phyloP scores from a whole-genome alignment of 2,797 vertebrate species.

The Scomberomorus guttatus region DNA sequence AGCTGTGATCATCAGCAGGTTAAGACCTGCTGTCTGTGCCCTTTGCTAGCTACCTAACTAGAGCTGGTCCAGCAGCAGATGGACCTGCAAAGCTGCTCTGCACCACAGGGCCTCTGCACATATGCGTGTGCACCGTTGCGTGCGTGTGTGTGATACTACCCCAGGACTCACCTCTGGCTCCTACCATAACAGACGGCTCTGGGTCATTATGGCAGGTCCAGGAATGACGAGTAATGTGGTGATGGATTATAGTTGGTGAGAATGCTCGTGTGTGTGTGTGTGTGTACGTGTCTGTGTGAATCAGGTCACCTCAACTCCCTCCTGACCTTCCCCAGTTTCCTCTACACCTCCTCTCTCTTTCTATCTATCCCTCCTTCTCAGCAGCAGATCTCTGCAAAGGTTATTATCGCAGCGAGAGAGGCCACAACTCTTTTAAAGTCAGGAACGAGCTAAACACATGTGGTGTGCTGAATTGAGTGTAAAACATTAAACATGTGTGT shows the following conservation, averaged over 20 bases:
- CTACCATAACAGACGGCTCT: conserved; percentile 54
- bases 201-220: conserved; percentile 60
- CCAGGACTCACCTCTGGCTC: conserved; percentile 65
- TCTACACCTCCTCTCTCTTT: conserved; percentile 50
- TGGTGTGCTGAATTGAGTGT: neutral
- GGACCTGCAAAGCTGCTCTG: conserved; percentile 41
- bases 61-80: conserved; percentile 35
- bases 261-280: conserved; percentile 24
- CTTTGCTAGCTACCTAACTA: conserved; percentile 23
- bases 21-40: conserved; percentile 9
- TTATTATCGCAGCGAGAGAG: conserved; percentile 48
- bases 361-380: conserved; percentile 39
- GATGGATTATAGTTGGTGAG: conserved; percentile 64
- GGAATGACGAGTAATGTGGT: conserved; percentile 53
- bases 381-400: conserved; percentile 39
- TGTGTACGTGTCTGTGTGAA: conserved; percentile 56
- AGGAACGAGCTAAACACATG: conserved; percentile 5
- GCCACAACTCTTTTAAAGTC: conserved; percentile 32
- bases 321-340: conserved; percentile 72
- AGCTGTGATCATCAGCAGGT: conserved; percentile 22
- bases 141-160: conserved; percentile 33
- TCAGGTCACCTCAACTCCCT: conserved; percentile 75
- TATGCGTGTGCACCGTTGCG: neutral
- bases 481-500: neutral
- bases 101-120: conserved; percentile 28